Conservation (phyloP, 1,140 invertebrate species). For the Nilaparvata lugens region DNA sequence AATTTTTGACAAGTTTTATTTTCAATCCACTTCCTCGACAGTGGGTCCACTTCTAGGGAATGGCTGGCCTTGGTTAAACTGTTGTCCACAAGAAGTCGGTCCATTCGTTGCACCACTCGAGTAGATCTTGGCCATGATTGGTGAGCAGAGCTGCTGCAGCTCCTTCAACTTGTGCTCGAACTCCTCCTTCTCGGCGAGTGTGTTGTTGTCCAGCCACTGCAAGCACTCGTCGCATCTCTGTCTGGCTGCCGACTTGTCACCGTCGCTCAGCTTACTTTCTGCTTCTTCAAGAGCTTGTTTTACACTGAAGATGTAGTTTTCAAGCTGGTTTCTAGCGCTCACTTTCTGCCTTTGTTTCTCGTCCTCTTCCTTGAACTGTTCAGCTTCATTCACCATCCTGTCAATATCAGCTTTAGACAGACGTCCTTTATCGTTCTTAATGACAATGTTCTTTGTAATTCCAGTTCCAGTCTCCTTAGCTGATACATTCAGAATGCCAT, state of each 20-base stretch:
- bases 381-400: constrained; percentile 58
- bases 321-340: constrained; percentile 53
- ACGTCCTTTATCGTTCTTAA: constrained; percentile 47
- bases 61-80: background rate
- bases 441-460: constrained; percentile 42
- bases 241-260: constrained; percentile 33
- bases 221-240: constrained; percentile 42
- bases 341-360: constrained; percentile 46
- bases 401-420: constrained; percentile 46
- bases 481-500: constrained; percentile 58
- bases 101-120: background rate
- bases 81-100: background rate
- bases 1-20: background rate
- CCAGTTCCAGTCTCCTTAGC: constrained; percentile 44
- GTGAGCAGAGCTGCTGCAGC: constrained; percentile 41
- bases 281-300: constrained; percentile 43
- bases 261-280: constrained; percentile 30
- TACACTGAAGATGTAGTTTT: constrained; percentile 61
- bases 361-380: constrained; percentile 49
- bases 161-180: constrained; percentile 48
- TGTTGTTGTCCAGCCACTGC: constrained; percentile 54
- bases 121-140: constrained; percentile 42
- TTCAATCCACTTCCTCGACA: background rate
- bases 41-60: background rate
- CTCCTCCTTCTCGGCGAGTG: constrained; percentile 50